Percentiles rank a stretch among this genome's conserved stretches.
phyloP scores from a whole-genome alignment of 64 coral and sea anemone species.

The Orbicella faveolata region DNA sequence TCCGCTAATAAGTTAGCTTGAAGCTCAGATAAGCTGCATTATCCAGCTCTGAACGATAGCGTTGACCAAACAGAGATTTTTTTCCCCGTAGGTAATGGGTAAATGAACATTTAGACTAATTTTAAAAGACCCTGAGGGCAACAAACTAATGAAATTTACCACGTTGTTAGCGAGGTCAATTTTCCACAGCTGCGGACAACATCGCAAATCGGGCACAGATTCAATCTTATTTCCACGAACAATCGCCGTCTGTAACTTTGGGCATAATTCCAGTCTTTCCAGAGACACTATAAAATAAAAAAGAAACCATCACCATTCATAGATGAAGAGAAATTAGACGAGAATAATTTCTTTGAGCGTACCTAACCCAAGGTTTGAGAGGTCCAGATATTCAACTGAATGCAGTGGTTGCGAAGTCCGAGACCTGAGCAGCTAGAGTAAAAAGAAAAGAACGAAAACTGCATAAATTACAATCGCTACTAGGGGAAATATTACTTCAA shows the following conservation, averaged over 20 bases:
- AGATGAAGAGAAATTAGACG: not conserved
- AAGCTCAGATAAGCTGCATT: not conserved
- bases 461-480: conserved; percentile 21
- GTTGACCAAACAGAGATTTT: not conserved
- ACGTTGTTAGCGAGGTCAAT: conserved; percentile 94
- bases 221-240: conserved; percentile 81
- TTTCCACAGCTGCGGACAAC: conserved; percentile 93
- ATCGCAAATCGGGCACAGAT: conserved; percentile 76
- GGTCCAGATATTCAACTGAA: conserved; percentile 81
- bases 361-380: conserved; percentile 94
- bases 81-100: not conserved
- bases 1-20: not conserved
- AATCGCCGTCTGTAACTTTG: conserved; percentile 76
- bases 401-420: conserved; percentile 77
- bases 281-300: conserved; percentile 73
- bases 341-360: not conserved
- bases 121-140: not conserved
- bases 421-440: conserved; percentile 71
- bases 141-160: conserved; percentile 58
- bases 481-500: not conserved
- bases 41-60: not conserved
- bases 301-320: conserved; percentile 4
- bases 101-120: not conserved
- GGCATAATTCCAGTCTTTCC: conserved; percentile 83
- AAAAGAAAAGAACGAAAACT: conserved; percentile 27